Evolutionary conservation across 2,888 invertebrate genomes (phyloP), one percentile per base, ranked within the genome.

Genomic region (Strigamia transsilvanica): DNA sequence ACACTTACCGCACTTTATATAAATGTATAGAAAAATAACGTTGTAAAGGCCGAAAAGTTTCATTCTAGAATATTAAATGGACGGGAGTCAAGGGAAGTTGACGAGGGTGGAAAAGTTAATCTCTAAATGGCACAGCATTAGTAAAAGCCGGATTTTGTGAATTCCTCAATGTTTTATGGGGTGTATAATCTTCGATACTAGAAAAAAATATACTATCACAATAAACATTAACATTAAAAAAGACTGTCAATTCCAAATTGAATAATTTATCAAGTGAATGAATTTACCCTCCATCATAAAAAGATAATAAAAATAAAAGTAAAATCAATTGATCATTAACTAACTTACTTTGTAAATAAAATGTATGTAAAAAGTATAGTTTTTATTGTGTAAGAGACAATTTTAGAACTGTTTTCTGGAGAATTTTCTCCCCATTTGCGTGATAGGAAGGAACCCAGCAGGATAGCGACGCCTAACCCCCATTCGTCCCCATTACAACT

Each of bases 401-500:
- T 56, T 56, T 56, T 56, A 18, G 9, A 56, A 56, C n/a, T n/a
- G 56, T 56, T 56, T 56, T 18, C 32, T 73, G 13, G 27, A 73
- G 27, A 66, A 73, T 73, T 27, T 73, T 73, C 73, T 73, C 73
- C n/a, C 73, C 73, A 73, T 73, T 73, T 73, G 32, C 73, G 27
- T 73, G 73, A 27, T 73, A 66, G 73, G 73, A 73, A 73, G 32
- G 27, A 73, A 32, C 32, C 27, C 73, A 73, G 73, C 73, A 32
- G 73, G 73, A 73, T 32, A 73, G 73, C 73, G 32, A 73, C 73
- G 73, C 73, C 73, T 73, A 73, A 73, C 73, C n/a, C 73, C 73
- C 73, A 73, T 73, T 73, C 73, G 73, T 73, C 73, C 73, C 73
- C 73, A 73, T 73, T 73, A 73, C 73, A 73, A 73, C 73, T 73